Conservation (phyloP, 2,888 invertebrate species). For the Prenolepis imparis region DNA sequence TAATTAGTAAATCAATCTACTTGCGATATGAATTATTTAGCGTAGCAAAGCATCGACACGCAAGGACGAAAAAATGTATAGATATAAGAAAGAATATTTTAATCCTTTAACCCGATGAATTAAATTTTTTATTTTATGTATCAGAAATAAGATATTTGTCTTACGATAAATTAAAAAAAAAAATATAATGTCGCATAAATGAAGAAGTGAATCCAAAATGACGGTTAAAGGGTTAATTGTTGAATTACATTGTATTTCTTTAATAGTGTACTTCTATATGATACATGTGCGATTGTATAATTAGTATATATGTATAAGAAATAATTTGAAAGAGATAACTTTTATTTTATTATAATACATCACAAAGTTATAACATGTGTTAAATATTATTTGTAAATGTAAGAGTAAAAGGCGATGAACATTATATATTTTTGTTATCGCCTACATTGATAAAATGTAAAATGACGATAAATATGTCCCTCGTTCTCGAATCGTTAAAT, state of each 20-base stretch:
- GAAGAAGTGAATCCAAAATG: neutral
- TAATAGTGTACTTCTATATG: conserved; percentile 3
- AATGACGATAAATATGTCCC: conserved; percentile 3
- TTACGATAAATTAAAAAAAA: neutral
- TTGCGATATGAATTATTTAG: conserved; percentile 39
- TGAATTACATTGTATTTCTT: neutral
- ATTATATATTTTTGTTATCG: conserved; percentile 18
- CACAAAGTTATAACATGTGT: neutral
- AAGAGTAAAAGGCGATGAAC: conserved; percentile 4
- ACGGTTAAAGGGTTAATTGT: conserved; percentile 33
- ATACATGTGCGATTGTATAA: conserved; percentile 10
- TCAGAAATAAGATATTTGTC: neutral
- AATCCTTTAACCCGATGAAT: conserved; percentile 22
- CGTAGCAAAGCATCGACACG: conserved; percentile 15
- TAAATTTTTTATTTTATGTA: conserved; percentile 7
- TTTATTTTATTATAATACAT: conserved; percentile 17
- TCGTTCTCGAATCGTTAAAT: conserved; percentile 1
- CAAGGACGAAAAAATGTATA: neutral
- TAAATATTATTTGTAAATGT: conserved; percentile 30
- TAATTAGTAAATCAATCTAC: conserved; percentile 46
- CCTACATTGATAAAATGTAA: conserved; percentile 14
- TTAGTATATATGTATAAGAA: conserved; percentile 14
- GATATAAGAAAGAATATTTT: conserved; percentile 1
- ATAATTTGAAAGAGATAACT: neutral
- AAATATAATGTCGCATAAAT: neutral